Evolutionary conservation across 2,797 vertebrate species (phyloP), one percentile per base, ranked within the genome.

Genomic region (Eremophila alpestris): DNA sequence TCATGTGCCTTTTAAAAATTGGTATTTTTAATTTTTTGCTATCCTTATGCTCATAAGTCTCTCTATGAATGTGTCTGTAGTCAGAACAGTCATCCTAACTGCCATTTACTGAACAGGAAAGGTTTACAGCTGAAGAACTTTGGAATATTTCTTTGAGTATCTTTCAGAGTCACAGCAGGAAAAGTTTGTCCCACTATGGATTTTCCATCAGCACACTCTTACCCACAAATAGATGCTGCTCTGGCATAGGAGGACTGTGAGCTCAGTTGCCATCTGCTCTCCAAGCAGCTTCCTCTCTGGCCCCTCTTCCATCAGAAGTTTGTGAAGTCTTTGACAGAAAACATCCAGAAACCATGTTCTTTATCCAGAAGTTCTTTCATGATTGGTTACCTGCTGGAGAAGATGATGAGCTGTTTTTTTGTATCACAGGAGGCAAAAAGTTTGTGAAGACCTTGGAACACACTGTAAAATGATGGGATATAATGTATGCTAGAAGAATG

Each of bases 161-260:
- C 65, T 46, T 86, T 91, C 54, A 75, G 58, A 70, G 43, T 75
- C 74, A 70, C 67, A 89, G 63, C n/a, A 94, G 70, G 70, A 30
- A 43, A 78, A 78, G 59, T 79, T 89, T 79, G 63, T 84, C 74
- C 59, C 43, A 16, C 59, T 38, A 6, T 45, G 55, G 78, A 59
- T 87, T 96, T 96, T 84, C 32, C 38, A 52, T 58, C 74, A 93
- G 67, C 51, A 84, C 82, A 84, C 63, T 84, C 62, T 93, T 63
- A 82, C 74, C 80, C 85, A 46, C 58, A 88, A 87, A 69, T 60
- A 94, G 83, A 92, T 84, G 74, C 34, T 7, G 2, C 63, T 59
- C 81, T 96, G 94, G 86, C 81, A 89, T 3, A 34, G 46, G 62
- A 93, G 48, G 48, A 51, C 22, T 82, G 40, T 43, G 51, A 89